These are phyloP conservation scores for Campylomormyrus numenius DNA, from an alignment of 2,113 vertebrate genomes.

Conservation along the genomic window DNA sequence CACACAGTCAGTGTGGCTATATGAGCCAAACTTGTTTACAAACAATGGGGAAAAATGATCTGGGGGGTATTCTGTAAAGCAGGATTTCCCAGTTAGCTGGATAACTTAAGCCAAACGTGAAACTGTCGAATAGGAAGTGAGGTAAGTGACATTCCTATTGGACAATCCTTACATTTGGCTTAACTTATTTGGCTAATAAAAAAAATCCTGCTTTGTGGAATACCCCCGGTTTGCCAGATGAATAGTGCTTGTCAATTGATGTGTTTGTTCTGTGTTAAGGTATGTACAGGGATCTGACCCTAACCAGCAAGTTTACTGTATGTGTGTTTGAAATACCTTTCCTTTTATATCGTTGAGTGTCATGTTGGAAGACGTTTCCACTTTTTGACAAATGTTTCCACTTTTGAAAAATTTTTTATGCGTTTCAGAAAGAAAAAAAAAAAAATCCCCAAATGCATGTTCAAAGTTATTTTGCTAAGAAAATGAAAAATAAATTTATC, in stretches of 20 bases:
- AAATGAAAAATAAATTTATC: slow-evolving; percentile 17
- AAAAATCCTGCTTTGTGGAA: neutral
- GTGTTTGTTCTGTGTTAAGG: slow-evolving; percentile 14
- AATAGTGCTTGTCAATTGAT: neutral
- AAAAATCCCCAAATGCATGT: slow-evolving; percentile 20
- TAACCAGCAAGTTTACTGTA: slow-evolving; percentile 7
- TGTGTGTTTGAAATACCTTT: neutral
- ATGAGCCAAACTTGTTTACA: slow-evolving; percentile 19
- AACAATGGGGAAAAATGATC: neutral
- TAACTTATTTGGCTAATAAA: neutral
- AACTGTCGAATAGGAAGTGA: neutral
- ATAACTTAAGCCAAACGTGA: neutral
- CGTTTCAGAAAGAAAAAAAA: neutral
- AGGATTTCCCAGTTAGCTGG: neutral
- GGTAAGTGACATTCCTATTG: neutral
- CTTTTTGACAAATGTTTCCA: slow-evolving; percentile 7
- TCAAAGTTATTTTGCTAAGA: slow-evolving; percentile 22
- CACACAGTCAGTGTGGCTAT: neutral
- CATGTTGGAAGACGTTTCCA: neutral
- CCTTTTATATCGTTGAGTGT: slow-evolving; percentile 6
- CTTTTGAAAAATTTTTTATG: slow-evolving; percentile 13
- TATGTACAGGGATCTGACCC: neutral
- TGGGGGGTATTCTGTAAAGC: neutral
- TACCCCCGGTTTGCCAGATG: neutral
- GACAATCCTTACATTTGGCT: neutral